phyloP scores from a whole-genome alignment of 2,888 invertebrate genomes.

The Diadromus collaris region DNA sequence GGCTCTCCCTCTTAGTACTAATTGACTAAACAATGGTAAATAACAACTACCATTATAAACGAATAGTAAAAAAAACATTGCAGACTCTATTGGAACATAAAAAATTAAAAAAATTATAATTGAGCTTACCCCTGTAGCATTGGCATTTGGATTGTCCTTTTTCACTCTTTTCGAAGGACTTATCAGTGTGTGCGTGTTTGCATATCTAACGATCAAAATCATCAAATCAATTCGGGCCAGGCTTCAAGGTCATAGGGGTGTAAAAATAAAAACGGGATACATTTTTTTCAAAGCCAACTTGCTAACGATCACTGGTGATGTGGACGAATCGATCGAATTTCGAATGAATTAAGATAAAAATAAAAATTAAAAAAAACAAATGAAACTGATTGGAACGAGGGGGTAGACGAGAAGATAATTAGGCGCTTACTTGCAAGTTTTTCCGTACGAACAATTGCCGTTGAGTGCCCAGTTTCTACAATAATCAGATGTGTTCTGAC shows the following conservation, averaged over 20 bases:
- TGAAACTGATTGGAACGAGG: slow-evolving; percentile 26
- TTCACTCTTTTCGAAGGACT: slow-evolving; percentile 89
- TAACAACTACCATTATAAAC: background rate
- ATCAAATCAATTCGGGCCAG: slow-evolving; percentile 59
- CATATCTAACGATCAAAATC: slow-evolving; percentile 80
- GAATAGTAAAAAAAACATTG: slow-evolving; percentile 1
- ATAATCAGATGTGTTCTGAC: slow-evolving; percentile 83
- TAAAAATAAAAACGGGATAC: slow-evolving; percentile 15
- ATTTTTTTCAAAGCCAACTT: background rate
- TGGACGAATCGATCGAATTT: slow-evolving; percentile 20
- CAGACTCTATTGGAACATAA: slow-evolving; percentile 23
- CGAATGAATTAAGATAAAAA: slow-evolving; percentile 6
- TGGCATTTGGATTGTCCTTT: slow-evolving; percentile 82
- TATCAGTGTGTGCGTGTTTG: slow-evolving; percentile 87
- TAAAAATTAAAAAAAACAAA: slow-evolving; percentile 27
- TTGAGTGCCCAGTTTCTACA: slow-evolving; percentile 90
- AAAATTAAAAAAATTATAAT: slow-evolving; percentile 31
- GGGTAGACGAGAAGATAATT: background rate
- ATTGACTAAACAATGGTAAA: slow-evolving; percentile 12
- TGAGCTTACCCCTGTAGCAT: slow-evolving; percentile 74
- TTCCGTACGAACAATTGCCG: slow-evolving; percentile 90
- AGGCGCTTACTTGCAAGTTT: slow-evolving; percentile 85
- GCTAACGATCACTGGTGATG: slow-evolving; percentile 3
- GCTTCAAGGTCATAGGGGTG: slow-evolving; percentile 9
- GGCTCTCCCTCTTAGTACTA: slow-evolving; percentile 10